Conservation (phyloP, 2,797 vertebrate genomes). For the Alosa sapidissima region DNA sequence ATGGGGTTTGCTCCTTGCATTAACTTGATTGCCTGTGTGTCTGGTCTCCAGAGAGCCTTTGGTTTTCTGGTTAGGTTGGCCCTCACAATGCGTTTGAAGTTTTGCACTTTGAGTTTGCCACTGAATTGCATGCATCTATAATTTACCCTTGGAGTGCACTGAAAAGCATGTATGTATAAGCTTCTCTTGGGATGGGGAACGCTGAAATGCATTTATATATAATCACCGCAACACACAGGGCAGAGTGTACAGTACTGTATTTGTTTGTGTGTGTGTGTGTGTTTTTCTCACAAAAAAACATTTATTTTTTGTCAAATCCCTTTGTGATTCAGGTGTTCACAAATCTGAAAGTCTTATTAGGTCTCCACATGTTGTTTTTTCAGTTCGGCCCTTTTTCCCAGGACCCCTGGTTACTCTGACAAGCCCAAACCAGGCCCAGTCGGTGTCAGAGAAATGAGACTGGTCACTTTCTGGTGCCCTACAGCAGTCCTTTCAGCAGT, state of each 20-base stretch:
- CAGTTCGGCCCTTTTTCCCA: not conserved
- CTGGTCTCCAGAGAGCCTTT: conserved; percentile 29
- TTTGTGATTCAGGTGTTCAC: not conserved
- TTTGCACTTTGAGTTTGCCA: conserved; percentile 2
- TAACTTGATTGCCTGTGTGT: conserved; percentile 39
- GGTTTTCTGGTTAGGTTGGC: conserved; percentile 31
- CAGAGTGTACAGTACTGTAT: not conserved
- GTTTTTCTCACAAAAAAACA: not conserved
- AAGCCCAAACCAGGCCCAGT: not conserved
- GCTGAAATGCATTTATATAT: conserved; percentile 4
- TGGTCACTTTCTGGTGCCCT: not conserved
- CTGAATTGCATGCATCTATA: conserved; percentile 7
- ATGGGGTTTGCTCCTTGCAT: conserved; percentile 42
- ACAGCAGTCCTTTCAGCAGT: too few relatives aligned
- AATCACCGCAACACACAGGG: not conserved
- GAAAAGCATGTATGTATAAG: not conserved
- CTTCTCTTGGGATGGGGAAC: not conserved
- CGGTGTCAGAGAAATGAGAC: not conserved
- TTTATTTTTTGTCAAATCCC: not conserved
- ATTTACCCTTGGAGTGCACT: not conserved
- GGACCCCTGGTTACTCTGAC: not conserved
- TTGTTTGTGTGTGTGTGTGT: conserved; percentile 11
- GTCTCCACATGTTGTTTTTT: not conserved
- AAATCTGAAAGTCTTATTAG: not conserved
- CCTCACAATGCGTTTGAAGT: conserved; percentile 31